A percentile compares a stretch with the other conserved stretches of the same genome.
Evolutionary conservation across 2,113 vertebrate genomes (phyloP).

Genomic region (Pedetes capensis): DNA sequence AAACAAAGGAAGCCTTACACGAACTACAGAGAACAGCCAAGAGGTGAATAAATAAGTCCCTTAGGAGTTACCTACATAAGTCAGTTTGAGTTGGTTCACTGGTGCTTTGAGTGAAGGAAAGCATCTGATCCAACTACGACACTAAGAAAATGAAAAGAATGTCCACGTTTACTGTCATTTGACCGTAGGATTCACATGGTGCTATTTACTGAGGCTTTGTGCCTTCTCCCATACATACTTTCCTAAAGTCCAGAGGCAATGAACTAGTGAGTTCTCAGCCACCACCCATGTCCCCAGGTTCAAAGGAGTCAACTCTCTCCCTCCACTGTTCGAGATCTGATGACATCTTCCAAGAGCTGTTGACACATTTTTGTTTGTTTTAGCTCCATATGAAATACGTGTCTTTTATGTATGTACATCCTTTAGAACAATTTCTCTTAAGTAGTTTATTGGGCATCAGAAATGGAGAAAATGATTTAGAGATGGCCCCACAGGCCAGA

Average conservation of each 20-base stretch:
- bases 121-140: accelerated
- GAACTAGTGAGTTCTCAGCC: neutral
- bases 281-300: neutral
- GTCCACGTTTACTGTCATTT: neutral
- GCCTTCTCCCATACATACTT: neutral
- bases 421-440: neutral
- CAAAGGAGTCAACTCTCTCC: neutral
- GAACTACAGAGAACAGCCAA: neutral
- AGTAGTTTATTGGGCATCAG: neutral
- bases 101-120: neutral
- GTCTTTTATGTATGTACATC: neutral
- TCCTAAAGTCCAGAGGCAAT: neutral
- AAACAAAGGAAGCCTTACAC: neutral
- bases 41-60: neutral
- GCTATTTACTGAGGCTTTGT: neutral
- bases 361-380: neutral
- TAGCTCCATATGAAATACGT: neutral
- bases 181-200: neutral
- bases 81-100: neutral
- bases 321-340: neutral
- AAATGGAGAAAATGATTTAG: neutral
- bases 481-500: neutral
- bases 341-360: neutral
- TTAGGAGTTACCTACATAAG: neutral
- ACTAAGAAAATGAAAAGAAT: neutral